Base-by-base conservation (phyloP, 2,888 invertebrate species). In the Lithophane semibrunnea region DNA sequence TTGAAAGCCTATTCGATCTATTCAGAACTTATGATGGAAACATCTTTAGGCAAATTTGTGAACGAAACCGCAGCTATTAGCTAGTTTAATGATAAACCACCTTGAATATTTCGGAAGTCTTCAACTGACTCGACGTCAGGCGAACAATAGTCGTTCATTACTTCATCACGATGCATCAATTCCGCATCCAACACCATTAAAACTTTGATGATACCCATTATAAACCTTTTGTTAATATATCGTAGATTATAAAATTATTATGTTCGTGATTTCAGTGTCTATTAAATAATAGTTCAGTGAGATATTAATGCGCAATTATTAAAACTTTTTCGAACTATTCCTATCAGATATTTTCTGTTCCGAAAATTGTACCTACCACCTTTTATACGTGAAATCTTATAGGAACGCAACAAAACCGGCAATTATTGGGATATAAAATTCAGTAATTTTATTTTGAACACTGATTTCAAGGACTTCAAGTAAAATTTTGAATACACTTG, bases 101-200 rank as follows among this genome's bases (percentile, higher is more conserved):
- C 96, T 96, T 95, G 95, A 93, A 92, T 88, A 91, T 92, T 93
- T 96, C 96, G 96, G 96, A 96, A 96, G 95, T 94, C 92, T 93
- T 94, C 92, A 92, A 88, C 86, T 81, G 12, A 79, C 78, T 88
- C 92, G 93, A 94, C 95, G 94, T 94, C 93, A 93, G 88, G 86
- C 85, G 86, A 85, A 92, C 93, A 94, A 94, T 95, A 94, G 93
- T 92, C 91, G 90, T 90, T 90, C 92, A 94, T 94, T 94, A 92
- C 94, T 94, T 92, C 90, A 94, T 95, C 95, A 95, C 95, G 95
- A 94, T 86, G 91, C 89, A 86, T 85, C 86, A 88, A 94, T 96
- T 96, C 95, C 96, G 96, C 92, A 93, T 95, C 90, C 87, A 85
- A 83, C 85, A 87, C 91, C 90, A 94, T 95, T 94, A 95, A 94